Evolutionary conservation across 2,888 invertebrate species (phyloP), one percentile per base, ranked within the genome.

Genomic region (Ceraclea dissimilis): DNA sequence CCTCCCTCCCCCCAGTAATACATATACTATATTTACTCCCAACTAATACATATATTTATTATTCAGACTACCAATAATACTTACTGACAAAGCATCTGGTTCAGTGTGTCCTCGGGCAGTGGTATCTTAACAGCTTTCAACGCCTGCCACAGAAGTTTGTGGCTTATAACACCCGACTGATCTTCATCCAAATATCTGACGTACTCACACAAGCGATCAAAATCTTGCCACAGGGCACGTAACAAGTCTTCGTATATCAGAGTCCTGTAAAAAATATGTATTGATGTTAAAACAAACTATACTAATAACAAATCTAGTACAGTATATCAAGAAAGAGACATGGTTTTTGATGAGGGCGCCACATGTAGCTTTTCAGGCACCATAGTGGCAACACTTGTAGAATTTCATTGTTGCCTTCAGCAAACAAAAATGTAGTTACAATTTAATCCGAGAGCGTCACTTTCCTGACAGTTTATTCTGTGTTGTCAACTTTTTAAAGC

Each of bases 191-290:
- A 72, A 60, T 81, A 78, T 49, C 74, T 67, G 49, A 85, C 72
- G 64, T 82, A 80, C 65, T 85, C 84, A 54, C 74, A 72, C 1
- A 85, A 64, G 18, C 84, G 75, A 19, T 80, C 79, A 51, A 85
- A 75, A 58, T 85, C 85, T 64, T 86, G 82, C 87, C 89, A 90
- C 2, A 90, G 68, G 2, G 79, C 80, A 21, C 86, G 79, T n/a
- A 83, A 82, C 39, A 92, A 67, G 58, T 86, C 85, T 16, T 85
- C 79, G 59, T 90, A 85, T 2, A 87, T 82, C 34, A 88, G 71
- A 1, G 86, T 81, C 59, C 90, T 85, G 60, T 18, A 63, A 56
- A 50, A 53, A 48, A 44, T 34, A 21, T 39, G 2, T 54, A 2
- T 10, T 31, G 11, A 31, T n/a, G n/a, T n/a, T n/a, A n/a, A n/a